Evolutionary conservation across 1,140 invertebrate species (phyloP).

Genomic region (Apis dorsata): DNA sequence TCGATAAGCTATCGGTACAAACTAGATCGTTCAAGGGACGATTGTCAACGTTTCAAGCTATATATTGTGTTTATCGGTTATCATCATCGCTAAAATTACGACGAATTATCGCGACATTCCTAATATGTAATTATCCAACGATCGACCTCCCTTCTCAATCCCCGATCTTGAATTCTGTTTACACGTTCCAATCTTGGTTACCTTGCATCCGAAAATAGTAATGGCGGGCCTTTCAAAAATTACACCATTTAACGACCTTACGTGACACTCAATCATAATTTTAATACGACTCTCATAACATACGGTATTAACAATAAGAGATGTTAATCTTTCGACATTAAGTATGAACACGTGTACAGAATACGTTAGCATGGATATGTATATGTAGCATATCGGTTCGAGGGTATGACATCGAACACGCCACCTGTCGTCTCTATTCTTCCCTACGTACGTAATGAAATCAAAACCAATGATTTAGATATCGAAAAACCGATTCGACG

Average conservation of each 20-base stretch:
- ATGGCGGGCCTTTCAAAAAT: background rate
- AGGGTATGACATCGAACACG: background rate
- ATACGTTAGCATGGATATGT: background rate
- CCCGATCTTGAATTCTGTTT: conserved; percentile 18
- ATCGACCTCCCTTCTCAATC: conserved; percentile 19
- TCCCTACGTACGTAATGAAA: background rate
- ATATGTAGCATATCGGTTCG: background rate
- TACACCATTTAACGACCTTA: conserved; percentile 1
- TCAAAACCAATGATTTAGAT: background rate
- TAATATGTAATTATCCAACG: conserved; percentile 4
- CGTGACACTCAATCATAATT: background rate
- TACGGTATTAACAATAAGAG: conserved; percentile 22
- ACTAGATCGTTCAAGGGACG: conserved; percentile 35
- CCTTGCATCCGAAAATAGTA: conserved; percentile 5
- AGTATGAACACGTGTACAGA: conserved; percentile 3
- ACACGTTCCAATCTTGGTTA: background rate
- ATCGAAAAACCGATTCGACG: background rate
- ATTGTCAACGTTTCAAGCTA: conserved; percentile 31
- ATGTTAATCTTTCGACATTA: conserved; percentile 20
- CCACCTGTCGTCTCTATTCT: background rate
- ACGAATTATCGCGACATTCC: conserved; percentile 41
- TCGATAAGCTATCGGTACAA: conserved; percentile 68
- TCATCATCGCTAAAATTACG: conserved; percentile 60
- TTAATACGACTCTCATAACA: background rate
- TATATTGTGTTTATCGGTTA: conserved; percentile 25